Evolutionary conservation across 1,140 invertebrate genomes (phyloP).

Genomic region (Aporrectodea caliginosa): DNA sequence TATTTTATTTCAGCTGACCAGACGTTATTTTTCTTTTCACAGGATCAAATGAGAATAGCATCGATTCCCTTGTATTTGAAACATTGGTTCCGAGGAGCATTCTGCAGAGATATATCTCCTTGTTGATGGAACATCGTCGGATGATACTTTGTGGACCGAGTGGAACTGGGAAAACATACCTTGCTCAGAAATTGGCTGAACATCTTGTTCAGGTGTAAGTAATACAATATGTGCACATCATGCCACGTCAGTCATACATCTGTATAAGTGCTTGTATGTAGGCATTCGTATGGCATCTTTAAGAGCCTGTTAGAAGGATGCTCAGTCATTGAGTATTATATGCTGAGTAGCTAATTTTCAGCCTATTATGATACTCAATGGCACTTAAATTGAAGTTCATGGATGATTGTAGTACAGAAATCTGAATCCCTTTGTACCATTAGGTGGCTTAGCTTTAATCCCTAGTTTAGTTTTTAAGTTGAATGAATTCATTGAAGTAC

Average conservation of each 20-base stretch:
- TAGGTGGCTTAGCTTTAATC: too few relatives aligned
- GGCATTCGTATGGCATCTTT: not conserved
- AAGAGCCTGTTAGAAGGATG: not conserved
- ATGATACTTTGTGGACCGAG: conserved; percentile 94
- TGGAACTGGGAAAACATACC: conserved; percentile 93
- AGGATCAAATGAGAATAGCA: conserved; percentile 56
- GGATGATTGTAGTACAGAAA: too few relatives aligned
- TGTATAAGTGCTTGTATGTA: not conserved
- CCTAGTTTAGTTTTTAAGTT: too few relatives aligned
- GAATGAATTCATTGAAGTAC: too few relatives aligned
- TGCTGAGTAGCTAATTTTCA: not conserved
- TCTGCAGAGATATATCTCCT: conserved; percentile 82
- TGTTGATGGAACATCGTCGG: conserved; percentile 83
- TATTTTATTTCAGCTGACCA: too few relatives aligned
- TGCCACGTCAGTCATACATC: not conserved
- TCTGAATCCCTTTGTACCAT: too few relatives aligned
- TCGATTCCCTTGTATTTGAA: conserved; percentile 91
- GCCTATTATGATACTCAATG: not conserved
- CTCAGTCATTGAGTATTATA: not conserved
- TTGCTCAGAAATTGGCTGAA: conserved; percentile 90
- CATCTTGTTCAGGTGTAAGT: conserved; percentile 62
- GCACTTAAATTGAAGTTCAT: too few relatives aligned
- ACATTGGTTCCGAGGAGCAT: conserved; percentile 94
- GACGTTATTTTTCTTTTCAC: not conserved
- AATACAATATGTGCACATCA: not conserved